Base-by-base conservation (phyloP, 2,113 vertebrate genomes). In the Speoplatyrhinus poulsoni region DNA sequence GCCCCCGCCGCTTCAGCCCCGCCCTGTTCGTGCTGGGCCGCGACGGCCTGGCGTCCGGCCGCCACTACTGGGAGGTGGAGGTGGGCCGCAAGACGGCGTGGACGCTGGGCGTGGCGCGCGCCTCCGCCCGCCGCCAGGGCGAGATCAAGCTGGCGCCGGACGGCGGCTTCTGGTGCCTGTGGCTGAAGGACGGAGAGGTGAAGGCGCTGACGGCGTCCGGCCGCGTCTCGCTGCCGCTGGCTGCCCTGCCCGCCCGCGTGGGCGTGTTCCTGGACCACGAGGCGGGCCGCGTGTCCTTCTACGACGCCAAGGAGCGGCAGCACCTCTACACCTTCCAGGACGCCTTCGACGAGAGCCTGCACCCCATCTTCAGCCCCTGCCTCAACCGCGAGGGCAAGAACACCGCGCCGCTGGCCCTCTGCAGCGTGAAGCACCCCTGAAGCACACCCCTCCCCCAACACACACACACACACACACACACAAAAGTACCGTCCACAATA, bases 21-120 rank as follows among this genome's bases (percentile, higher is more conserved):
- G 93, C 92, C 4, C 89, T 92, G 67, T 93, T 92, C 16, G 85
- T 93, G 12, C 62, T 94, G 62, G 90, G 74, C 9, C 67, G 86
- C 0, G 91, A 93, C 69, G 79, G 81, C 0, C 66, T 93, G 12
- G 50, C 26, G 62, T 85, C 87, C 0, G 92, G 93, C 0, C 85
- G 91, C 0, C 92, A 93, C 82, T 94, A 93, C 83, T 94, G 93
- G 93, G 93, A 93, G 85, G 91, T 94, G 60, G 90, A 93, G 0
- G 65, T 90, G 13, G 77, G 71, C 0, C 85, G 84, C 15, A 94
- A 94, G 83, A 90, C 81, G 0, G 84, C 91, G 17, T 94, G 93
- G 93, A 93, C 91, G 0, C 58, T 94, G 0, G 93, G 93, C 0
- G 73, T 94, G 62, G 80, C 82, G 11, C 67, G 72, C 0, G 60